Conservation (phyloP, 2,797 vertebrate species). For the Notamacropus eugenii region DNA sequence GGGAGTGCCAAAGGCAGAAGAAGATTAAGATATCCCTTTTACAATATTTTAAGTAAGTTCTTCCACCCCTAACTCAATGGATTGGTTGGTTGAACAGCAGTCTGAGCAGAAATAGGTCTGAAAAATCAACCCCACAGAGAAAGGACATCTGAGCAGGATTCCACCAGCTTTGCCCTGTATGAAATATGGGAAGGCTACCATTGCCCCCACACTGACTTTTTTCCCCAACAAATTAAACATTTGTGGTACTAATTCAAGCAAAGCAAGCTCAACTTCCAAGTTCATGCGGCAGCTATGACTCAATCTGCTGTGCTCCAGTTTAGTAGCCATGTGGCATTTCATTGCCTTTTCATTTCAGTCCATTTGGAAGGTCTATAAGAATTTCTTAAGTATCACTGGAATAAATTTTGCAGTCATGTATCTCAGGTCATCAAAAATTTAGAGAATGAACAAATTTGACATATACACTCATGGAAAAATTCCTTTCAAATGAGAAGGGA, state of each 20-base stretch:
- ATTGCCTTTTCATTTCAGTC: background rate
- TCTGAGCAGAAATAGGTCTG: conserved; percentile 31
- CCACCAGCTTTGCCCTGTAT: conserved; percentile 64
- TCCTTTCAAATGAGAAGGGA: background rate
- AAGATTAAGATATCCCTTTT: conserved; percentile 75
- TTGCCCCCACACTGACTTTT: background rate
- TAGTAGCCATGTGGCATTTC: background rate
- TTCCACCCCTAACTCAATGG: conserved; percentile 67
- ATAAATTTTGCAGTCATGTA: background rate
- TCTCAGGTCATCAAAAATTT: background rate
- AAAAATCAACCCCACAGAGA: conserved; percentile 60
- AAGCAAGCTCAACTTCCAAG: conserved; percentile 51
- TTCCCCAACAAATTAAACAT: background rate
- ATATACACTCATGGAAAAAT: background rate
- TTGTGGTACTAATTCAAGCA: conserved; percentile 35
- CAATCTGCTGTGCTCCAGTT: conserved; percentile 7
- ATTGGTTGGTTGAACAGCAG: conserved; percentile 71
- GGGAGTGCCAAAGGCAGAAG: conserved; percentile 60
- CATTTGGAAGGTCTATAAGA: background rate
- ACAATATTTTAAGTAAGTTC: conserved; percentile 80
- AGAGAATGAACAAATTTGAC: background rate
- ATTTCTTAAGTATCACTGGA: background rate
- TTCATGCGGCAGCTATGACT: conserved; percentile 51
- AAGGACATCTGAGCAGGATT: conserved; percentile 49
- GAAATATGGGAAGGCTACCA: conserved; percentile 17